These are phyloP conservation scores for Hymenochirus boettgeri DNA, from an alignment of 2,113 vertebrate genomes.

Conservation along the genomic window DNA sequence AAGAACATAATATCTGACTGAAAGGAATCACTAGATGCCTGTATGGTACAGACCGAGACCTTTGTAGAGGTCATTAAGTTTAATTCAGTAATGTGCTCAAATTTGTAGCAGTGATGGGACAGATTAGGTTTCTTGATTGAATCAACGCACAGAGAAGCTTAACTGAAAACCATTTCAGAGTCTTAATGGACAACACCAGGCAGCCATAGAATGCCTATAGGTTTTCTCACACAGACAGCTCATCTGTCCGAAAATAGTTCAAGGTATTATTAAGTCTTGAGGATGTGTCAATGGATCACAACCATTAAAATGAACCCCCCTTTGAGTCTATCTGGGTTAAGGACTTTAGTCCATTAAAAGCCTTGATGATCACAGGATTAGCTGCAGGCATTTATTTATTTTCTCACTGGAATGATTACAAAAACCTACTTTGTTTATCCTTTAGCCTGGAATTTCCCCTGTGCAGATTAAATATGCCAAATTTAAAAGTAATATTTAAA, in stretches of 20 bases:
- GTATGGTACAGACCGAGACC: no score
- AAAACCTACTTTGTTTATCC: constrained; percentile 39
- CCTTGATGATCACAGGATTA: constrained; percentile 36
- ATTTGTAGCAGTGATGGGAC: constrained; percentile 6
- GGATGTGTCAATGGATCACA: constrained; percentile 24
- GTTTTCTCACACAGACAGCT: neutral
- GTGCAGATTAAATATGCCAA: no score
- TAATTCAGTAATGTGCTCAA: neutral
- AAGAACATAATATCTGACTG: no score
- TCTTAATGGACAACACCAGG: neutral
- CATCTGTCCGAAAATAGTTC: constrained; percentile 33
- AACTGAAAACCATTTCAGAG: constrained; percentile 24
- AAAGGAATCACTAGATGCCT: no score
- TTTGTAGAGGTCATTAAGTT: neutral
- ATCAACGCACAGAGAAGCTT: constrained; percentile 15
- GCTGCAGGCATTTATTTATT: constrained; percentile 34
- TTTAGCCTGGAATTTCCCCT: no score
- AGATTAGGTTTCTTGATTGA: constrained; percentile 23
- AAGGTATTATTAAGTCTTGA: constrained; percentile 33
- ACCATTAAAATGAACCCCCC: constrained; percentile 33
- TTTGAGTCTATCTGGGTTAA: constrained; percentile 35
- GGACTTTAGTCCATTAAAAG: constrained; percentile 36
- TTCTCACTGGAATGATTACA: constrained; percentile 40
- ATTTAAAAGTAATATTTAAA: no score
- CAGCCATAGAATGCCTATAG: neutral